Conservation (phyloP, 2,888 invertebrate genomes). For the Drepanosiphum platanoidis region DNA sequence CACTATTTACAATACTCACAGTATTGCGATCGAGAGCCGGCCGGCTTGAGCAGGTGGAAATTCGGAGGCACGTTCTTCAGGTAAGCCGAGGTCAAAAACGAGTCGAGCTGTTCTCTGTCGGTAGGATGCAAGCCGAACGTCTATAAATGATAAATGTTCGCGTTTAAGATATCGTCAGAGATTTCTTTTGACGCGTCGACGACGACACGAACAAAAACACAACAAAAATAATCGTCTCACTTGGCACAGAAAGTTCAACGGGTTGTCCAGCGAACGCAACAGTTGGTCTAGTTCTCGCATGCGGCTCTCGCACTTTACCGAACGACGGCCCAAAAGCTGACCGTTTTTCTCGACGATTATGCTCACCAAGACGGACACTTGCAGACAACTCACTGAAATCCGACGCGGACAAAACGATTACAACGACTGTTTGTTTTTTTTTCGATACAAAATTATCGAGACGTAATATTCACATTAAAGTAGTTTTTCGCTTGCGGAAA, state of each 20-base stretch:
- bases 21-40: constrained; percentile 65
- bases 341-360: constrained; percentile 85
- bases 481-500: too few relatives aligned
- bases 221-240: constrained; percentile 67
- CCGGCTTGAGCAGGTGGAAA: constrained; percentile 75
- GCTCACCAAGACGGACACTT: constrained; percentile 84
- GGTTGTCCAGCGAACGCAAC: constrained; percentile 80
- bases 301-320: constrained; percentile 88
- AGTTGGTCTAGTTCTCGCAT: constrained; percentile 84
- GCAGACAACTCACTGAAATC: constrained; percentile 77
- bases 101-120: constrained; percentile 82
- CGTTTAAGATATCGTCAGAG: not conserved
- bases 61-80: constrained; percentile 87
- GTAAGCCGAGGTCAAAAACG: constrained; percentile 82
- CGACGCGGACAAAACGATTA: too few relatives aligned
- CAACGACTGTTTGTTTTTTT: not conserved
- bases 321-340: constrained; percentile 80
- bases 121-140: constrained; percentile 82
- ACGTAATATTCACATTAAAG: too few relatives aligned
- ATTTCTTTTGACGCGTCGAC: not conserved
- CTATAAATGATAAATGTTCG: constrained; percentile 68
- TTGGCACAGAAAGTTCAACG: constrained; percentile 89
- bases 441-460: too few relatives aligned
- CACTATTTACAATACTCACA: constrained; percentile 66
- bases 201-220: not conserved